Evolutionary conservation across 1,140 invertebrate genomes (phyloP).

Genomic region (Aricia agestis): DNA sequence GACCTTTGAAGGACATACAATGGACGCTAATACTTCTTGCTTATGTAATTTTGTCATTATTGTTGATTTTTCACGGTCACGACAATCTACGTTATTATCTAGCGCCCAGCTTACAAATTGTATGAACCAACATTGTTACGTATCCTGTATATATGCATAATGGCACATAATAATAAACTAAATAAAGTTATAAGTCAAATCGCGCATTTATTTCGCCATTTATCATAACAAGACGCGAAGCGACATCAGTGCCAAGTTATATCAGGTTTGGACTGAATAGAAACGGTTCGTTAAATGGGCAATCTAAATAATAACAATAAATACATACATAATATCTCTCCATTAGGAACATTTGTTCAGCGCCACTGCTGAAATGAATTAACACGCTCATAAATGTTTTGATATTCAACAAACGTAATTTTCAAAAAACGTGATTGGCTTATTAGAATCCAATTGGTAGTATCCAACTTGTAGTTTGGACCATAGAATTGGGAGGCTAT

Average conservation of each 20-base stretch:
- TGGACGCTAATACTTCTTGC: neutral
- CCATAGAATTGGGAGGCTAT: too few relatives aligned
- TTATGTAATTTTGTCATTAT: neutral
- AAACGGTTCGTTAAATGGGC: neutral
- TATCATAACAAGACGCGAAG: constrained; percentile 17
- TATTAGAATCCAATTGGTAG: too few relatives aligned
- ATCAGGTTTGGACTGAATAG: constrained; percentile 12
- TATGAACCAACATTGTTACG: constrained; percentile 2
- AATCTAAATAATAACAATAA: constrained; percentile 2
- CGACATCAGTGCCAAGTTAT: constrained; percentile 24
- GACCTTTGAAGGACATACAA: neutral
- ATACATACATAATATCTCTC: too few relatives aligned
- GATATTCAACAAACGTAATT: too few relatives aligned
- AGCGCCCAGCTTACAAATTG: neutral
- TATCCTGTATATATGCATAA: too few relatives aligned
- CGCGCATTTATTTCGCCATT: constrained; percentile 16
- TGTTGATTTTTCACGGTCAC: constrained; percentile 1
- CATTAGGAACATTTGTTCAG: neutral
- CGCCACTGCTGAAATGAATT: neutral
- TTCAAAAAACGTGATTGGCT: too few relatives aligned
- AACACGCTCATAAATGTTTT: too few relatives aligned
- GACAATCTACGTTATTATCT: neutral
- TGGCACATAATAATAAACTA: too few relatives aligned
- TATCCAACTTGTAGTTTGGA: too few relatives aligned
- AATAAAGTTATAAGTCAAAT: neutral